Conservation (phyloP, 2,113 vertebrate genomes). For the Alaudala cheleensis region DNA sequence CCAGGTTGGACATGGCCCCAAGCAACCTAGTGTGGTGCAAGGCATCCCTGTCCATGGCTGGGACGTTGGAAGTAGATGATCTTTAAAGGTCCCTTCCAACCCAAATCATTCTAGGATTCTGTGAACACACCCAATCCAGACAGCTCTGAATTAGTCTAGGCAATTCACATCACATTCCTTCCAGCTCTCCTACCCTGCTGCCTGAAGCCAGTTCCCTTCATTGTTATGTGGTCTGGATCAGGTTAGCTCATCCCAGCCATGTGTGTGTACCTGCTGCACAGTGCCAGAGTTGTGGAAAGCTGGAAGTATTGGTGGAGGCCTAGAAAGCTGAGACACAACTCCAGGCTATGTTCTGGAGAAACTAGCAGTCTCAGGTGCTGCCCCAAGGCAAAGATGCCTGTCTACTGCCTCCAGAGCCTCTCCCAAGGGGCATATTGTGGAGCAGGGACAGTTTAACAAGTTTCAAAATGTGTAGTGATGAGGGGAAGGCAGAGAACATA, state of each 20-base stretch:
- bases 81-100: neutral
- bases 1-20: neutral
- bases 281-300: neutral
- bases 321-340: neutral
- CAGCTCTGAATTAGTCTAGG: neutral
- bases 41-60: neutral
- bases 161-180: neutral
- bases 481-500: neutral
- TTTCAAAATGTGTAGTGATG: neutral
- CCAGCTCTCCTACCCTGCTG: neutral
- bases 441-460: neutral
- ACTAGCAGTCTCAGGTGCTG: neutral
- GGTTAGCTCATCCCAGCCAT: neutral
- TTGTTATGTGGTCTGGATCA: neutral
- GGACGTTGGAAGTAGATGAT: neutral
- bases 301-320: neutral
- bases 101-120: neutral
- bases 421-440: neutral
- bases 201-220: neutral
- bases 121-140: neutral
- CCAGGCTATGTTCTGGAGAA: neutral
- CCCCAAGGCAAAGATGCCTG: neutral
- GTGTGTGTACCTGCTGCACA: neutral
- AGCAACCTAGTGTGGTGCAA: neutral
- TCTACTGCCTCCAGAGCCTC: neutral